Evolutionary conservation across 1,140 invertebrate genomes (phyloP), one percentile per base, ranked within the genome.

Genomic region (Tetramorium alpestre): DNA sequence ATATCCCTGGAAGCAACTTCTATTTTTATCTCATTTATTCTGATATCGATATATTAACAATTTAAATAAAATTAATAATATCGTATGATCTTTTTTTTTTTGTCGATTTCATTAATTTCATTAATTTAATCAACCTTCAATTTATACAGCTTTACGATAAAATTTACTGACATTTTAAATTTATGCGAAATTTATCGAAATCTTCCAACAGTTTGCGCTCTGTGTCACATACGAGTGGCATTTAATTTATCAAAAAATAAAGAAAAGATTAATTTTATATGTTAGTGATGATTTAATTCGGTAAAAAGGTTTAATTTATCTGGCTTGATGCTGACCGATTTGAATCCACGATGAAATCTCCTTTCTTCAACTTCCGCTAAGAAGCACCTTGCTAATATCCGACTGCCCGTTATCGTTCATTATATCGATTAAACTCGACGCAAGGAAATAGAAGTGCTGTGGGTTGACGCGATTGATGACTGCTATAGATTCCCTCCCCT

Each of bases 391-490:
- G 51, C 18, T 64, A 51, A 67, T 41, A 80, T 82, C 41, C 18
- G 41, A 3, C 44, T 47, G 25, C 44, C 16, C 28, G 13, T 75
- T 82, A 69, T 56, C 33, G 49, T 41, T 56, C 22, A 18, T 73
- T 60, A 25, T 49, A 49, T 75, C 80, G 80, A 84, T 84, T 60
- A 75, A 84, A 81, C 33, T 8, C 44, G 47, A 41, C 22, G 33
- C 62, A 44, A 44, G 78, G 22, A 56, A 56, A 56, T 56, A 28
- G 33, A 38, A 56, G 77, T 13, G n/a, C n/a, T 65, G 49, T 8
- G 10, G 47, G 5, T n/a, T 38, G 64, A 54, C 28, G 54, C 80
- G 69, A 84, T 60, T 60, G 44, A 84, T 60, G 69, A 58, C 18
- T 33, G 51, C 80, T 67, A 72, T 58, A 72, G 67, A 82, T 58